A percentile compares a stretch with the other conserved stretches of the same genome.
Conservation (phyloP, 2,797 vertebrate genomes). For the Choloepus didactylus region DNA sequence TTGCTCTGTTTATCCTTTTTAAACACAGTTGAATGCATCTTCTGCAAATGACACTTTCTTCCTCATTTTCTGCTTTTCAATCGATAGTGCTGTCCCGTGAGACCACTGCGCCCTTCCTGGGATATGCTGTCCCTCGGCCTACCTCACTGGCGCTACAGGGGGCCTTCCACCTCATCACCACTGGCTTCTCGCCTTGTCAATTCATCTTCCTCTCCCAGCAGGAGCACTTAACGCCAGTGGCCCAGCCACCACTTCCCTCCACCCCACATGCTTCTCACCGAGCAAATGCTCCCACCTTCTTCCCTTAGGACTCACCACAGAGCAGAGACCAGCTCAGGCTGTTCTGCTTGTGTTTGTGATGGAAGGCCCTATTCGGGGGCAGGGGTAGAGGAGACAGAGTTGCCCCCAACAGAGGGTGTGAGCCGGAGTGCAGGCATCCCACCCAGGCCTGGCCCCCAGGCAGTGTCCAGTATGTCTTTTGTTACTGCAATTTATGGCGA, state of each 20-base stretch:
- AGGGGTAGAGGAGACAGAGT: too few relatives aligned
- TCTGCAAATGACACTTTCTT: fast-evolving
- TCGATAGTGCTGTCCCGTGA: neutral
- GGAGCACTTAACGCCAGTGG: neutral
- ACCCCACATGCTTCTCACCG: neutral
- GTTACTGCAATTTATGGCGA: neutral
- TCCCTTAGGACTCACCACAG: neutral
- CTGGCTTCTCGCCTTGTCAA: too few relatives aligned
- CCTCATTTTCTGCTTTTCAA: neutral
- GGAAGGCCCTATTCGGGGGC: too few relatives aligned
- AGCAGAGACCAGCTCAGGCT: neutral
- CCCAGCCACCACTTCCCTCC: fast-evolving
- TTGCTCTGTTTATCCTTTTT: neutral
- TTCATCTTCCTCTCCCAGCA: neutral
- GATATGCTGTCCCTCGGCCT: neutral
- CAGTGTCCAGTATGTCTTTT: too few relatives aligned
- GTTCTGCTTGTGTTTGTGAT: neutral
- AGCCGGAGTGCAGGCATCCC: neutral
- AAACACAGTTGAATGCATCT: fast-evolving
- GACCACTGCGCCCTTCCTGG: neutral
- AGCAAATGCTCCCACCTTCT: neutral
- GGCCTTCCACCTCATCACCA: neutral
- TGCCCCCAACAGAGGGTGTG: neutral
- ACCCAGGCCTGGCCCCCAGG: too few relatives aligned
- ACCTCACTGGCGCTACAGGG: fast-evolving